A percentile compares a stretch with the other conserved stretches of the same genome.
Conservation (phyloP, 2,888 invertebrate genomes). For the Harpalus rubripes region DNA sequence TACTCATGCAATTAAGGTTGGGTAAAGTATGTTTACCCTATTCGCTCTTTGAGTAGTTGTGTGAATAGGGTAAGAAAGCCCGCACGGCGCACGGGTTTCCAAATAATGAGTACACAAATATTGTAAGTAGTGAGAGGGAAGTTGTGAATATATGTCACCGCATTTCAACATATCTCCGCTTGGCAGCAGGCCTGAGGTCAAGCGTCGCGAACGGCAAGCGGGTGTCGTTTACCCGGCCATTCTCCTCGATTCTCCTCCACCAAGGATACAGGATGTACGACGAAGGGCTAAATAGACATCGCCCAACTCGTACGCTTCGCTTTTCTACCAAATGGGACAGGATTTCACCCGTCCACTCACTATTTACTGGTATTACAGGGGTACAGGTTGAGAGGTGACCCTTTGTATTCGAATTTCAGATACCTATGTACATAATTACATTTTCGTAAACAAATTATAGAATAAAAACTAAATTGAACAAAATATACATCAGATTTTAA, state of each 20-base stretch:
- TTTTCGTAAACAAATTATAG: too few species aligned
- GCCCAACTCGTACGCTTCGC: neutral
- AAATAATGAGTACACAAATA: constrained; percentile 54
- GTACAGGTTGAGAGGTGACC: too few species aligned
- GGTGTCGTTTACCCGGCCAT: constrained; percentile 51
- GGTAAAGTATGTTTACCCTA: neutral
- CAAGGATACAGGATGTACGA: constrained; percentile 5
- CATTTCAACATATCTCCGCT: constrained; percentile 53
- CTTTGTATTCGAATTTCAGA: too few species aligned
- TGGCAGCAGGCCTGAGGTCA: constrained; percentile 32
- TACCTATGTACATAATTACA: too few species aligned
- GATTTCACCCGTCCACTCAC: too few species aligned
- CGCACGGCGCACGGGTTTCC: constrained; percentile 12
- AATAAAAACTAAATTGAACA: too few species aligned
- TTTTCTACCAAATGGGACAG: neutral
- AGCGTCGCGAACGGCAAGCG: constrained; percentile 45
- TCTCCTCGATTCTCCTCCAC: constrained; percentile 14
- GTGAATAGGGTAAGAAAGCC: constrained; percentile 29
- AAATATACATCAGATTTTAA: too few species aligned
- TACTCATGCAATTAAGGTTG: constrained; percentile 16
- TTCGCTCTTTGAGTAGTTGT: constrained; percentile 38
- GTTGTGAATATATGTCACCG: constrained; percentile 55
- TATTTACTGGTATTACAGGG: too few species aligned
- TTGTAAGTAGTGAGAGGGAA: constrained; percentile 43
- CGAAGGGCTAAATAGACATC: neutral